Conservation (phyloP, 1,140 invertebrate genomes). For the Sesamia nonagrioides region DNA sequence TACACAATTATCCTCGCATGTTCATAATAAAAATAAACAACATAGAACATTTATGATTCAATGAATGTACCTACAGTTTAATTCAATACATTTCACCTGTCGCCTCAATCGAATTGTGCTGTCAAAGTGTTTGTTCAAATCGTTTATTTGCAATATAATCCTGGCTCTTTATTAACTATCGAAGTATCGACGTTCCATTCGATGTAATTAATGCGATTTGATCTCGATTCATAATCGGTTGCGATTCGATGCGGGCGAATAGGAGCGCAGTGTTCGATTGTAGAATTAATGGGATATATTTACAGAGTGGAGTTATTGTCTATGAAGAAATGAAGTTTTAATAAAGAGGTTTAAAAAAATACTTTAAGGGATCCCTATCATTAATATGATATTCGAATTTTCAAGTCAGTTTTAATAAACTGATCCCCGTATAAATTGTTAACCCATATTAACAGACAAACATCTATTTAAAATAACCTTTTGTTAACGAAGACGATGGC, state of each 20-base stretch:
- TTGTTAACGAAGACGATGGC: too few species aligned
- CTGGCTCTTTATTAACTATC: constrained; percentile 34
- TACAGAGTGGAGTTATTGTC: neutral
- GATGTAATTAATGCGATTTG: constrained; percentile 44
- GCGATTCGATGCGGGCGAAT: constrained; percentile 8
- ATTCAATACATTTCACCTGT: constrained; percentile 43
- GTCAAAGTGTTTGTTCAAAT: constrained; percentile 30
- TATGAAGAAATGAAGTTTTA: neutral
- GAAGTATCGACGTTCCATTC: constrained; percentile 24
- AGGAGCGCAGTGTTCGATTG: neutral
- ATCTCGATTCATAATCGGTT: constrained; percentile 37
- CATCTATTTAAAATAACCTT: too few species aligned
- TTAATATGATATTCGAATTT: too few species aligned
- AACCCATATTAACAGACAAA: too few species aligned
- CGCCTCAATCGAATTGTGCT: constrained; percentile 25
- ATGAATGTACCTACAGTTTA: constrained; percentile 15
- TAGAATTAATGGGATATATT: neutral
- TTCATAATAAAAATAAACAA: constrained; percentile 36
- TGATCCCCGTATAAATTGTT: too few species aligned
- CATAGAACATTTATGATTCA: neutral
- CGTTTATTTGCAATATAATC: constrained; percentile 40
- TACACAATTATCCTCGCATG: neutral
- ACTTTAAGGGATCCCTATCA: too few species aligned
- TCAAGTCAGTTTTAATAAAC: too few species aligned
- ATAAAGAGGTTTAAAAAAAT: neutral